Percentiles rank a stretch among this genome's conserved stretches.
phyloP scores from a whole-genome alignment of 2,888 invertebrate genomes.

The Leptopterna dolabrata region DNA sequence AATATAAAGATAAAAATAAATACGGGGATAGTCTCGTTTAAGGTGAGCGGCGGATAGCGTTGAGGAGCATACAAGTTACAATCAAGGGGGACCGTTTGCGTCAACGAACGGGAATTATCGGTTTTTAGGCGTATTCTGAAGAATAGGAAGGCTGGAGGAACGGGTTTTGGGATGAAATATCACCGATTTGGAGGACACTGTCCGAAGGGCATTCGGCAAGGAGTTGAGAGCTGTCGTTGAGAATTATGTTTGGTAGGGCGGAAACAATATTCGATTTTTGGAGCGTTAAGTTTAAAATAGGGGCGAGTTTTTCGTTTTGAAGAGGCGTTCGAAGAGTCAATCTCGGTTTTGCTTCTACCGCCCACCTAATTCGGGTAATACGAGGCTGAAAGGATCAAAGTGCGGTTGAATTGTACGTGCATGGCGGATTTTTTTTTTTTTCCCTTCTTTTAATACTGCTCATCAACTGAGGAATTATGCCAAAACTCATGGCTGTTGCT shows the following conservation, averaged over 20 bases:
- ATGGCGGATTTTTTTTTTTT: too few relatives aligned
- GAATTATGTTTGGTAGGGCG: background rate
- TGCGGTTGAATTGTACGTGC: too few relatives aligned
- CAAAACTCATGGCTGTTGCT: too few relatives aligned
- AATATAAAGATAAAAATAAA: conserved; percentile 46
- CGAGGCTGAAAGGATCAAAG: too few relatives aligned
- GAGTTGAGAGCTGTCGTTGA: background rate
- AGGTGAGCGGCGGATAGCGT: background rate
- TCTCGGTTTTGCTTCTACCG: background rate
- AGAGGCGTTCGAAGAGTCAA: background rate
- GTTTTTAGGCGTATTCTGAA: background rate
- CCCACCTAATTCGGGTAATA: background rate
- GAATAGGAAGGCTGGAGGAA: background rate
- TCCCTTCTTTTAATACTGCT: too few relatives aligned
- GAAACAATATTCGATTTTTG: background rate
- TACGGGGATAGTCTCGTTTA: conserved; percentile 42
- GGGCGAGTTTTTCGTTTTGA: background rate
- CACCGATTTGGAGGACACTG: background rate
- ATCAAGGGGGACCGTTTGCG: conserved; percentile 16
- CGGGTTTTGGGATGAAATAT: background rate
- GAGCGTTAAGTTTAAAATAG: background rate
- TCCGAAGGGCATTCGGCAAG: background rate
- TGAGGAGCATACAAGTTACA: conserved; percentile 24
- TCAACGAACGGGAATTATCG: background rate
- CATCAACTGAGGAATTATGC: too few relatives aligned